Evolutionary conservation across 2,797 vertebrate genomes (phyloP), one percentile per base, ranked within the genome.

Genomic region (Antennarius maculatus): DNA sequence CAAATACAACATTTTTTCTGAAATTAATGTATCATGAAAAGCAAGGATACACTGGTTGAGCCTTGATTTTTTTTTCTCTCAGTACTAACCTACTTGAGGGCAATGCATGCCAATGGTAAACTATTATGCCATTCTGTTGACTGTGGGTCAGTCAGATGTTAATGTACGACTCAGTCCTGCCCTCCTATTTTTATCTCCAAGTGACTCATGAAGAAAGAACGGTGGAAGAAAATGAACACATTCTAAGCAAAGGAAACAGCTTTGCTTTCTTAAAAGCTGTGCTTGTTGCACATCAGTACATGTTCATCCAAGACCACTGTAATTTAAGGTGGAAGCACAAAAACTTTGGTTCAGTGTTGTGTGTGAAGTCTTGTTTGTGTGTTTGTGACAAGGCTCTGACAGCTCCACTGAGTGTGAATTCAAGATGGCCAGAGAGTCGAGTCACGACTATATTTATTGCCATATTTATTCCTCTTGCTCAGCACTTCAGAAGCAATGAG

Each of bases 401-500:
- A 61, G 71, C 70, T 71, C 74, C 62, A 28, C 77, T 6, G 51
- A 72, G 65, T 23, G 51, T 72, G 79, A 75, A 50, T 52, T 72
- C 51, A 73, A 74, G 54, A 52, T 3, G 55, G 68, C 76, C 61
- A 50, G 65, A 14, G 54, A 67, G 74, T 69, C 42, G 47, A 71
- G 79, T 83, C 54, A 31, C 76, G 84, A 70, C 81, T 89, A 77
- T 87, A 87, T 82, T 85, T 88, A 85, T 82, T 81, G 85, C 78
- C 55, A 66, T 88, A 81, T 88, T 81, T 80, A 82, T 83, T 85
- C 84, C 54, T 83, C 79, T 82, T 80, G 75, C 80, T 81, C 80
- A 47, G 71, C 75, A 81, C 79, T 67, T 86, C 62, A 68, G 75
- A 66, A 81, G 66, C 79, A 77, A 80, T 75, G 71, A 74, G 83